Evolutionary conservation across 2,113 vertebrate species (phyloP).

Genomic region (Corynorhinus townsendii): DNA sequence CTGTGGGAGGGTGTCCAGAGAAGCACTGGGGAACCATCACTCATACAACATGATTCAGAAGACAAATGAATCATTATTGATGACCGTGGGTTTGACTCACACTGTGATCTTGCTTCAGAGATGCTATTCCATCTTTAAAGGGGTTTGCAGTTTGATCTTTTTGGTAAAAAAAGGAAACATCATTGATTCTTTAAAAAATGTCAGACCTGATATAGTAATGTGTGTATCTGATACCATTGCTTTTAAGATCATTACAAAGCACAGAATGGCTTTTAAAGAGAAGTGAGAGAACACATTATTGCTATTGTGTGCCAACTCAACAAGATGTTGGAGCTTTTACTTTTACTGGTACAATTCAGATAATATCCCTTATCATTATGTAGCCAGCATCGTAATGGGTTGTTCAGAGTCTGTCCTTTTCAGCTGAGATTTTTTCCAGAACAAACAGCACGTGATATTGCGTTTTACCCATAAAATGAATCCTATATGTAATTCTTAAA

Average conservation of each 20-base stretch:
- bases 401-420: not conserved
- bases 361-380: rapidly evolving
- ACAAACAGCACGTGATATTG: not conserved
- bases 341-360: not conserved
- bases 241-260: not conserved
- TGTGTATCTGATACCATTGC: not conserved
- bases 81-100: not conserved
- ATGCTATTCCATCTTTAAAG: rapidly evolving
- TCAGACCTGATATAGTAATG: not conserved
- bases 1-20: rapidly evolving
- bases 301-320: rapidly evolving
- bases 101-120: not conserved
- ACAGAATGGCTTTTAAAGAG: not conserved
- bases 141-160: rapidly evolving
- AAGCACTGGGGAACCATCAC: rapidly evolving
- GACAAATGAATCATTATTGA: rapidly evolving
- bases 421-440: not conserved
- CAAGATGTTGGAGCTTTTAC: not conserved
- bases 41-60: rapidly evolving
- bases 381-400: rapidly evolving
- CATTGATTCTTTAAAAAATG: not conserved
- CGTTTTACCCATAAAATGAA: not conserved
- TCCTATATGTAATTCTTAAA: not conserved
- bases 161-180: no score
- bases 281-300: rapidly evolving